phyloP scores from a whole-genome alignment of 2,113 vertebrate species.

The Ornithorhynchus anatinus region DNA sequence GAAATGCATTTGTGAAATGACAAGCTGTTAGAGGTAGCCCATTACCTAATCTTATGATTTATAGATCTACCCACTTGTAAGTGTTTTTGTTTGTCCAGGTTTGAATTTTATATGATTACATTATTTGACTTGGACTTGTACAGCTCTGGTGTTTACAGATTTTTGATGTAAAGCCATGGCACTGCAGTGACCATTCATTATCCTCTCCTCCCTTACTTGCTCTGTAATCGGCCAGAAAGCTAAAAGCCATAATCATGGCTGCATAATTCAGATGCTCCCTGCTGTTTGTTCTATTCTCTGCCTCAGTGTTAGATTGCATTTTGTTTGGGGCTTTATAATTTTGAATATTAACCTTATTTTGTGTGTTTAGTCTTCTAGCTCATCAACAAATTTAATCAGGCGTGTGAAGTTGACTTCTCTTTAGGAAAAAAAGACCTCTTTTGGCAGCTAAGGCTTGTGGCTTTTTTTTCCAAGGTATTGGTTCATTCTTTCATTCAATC shows the following conservation, averaged over 20 bases:
- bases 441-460: too few relatives aligned
- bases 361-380: background rate
- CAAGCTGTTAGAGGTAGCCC: too few relatives aligned
- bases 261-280: background rate
- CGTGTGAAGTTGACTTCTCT: too few relatives aligned
- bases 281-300: background rate
- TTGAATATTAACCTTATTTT: background rate
- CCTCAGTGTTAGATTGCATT: background rate
- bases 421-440: too few relatives aligned
- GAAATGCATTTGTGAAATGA: too few relatives aligned
- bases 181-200: background rate
- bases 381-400: too few relatives aligned
- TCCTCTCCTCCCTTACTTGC: background rate
- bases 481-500: too few relatives aligned
- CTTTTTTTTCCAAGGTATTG: too few relatives aligned
- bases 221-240: background rate
- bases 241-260: background rate
- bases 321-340: background rate
- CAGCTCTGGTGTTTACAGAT: background rate
- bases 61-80: too few relatives aligned
- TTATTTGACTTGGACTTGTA: background rate
- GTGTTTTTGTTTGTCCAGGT: background rate
- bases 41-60: too few relatives aligned
- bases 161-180: background rate
- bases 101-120: background rate